phyloP scores from a whole-genome alignment of 2,797 vertebrate species.

The Meda fulgida region DNA sequence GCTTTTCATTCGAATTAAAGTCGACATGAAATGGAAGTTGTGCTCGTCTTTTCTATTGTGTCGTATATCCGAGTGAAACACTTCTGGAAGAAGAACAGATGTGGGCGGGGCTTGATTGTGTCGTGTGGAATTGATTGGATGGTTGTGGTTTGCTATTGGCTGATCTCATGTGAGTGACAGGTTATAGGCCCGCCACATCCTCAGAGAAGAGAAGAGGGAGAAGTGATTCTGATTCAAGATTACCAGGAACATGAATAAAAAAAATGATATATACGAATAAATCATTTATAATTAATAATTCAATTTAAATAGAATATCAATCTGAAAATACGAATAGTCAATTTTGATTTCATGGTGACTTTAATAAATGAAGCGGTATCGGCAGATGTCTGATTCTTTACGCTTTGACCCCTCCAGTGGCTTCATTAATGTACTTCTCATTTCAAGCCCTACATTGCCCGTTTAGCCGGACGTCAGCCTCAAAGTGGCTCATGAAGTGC shows the following conservation, averaged over 20 bases:
- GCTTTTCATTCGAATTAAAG: not conserved
- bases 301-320: too few relatives aligned
- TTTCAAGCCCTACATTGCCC: not conserved
- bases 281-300: not conserved
- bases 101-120: not conserved
- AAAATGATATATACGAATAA: not conserved
- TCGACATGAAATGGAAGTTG: not conserved
- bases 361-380: not conserved
- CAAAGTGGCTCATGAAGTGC: slow-evolving; percentile 46
- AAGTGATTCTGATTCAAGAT: not conserved
- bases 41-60: not conserved
- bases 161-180: not conserved
- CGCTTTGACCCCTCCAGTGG: not conserved
- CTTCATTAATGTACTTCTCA: not conserved
- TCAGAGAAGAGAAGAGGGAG: not conserved
- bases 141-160: not conserved
- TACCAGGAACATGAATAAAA: too few relatives aligned
- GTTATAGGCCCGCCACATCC: not conserved
- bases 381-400: not conserved
- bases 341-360: too few relatives aligned
- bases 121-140: not conserved
- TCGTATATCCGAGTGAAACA: not conserved
- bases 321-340: too few relatives aligned
- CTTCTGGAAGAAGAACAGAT: not conserved
- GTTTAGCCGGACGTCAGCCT: slow-evolving; percentile 2